Evolutionary conservation across 1,140 invertebrate species (phyloP), one percentile per base, ranked within the genome.

Genomic region (Calliopsis andreniformis): DNA sequence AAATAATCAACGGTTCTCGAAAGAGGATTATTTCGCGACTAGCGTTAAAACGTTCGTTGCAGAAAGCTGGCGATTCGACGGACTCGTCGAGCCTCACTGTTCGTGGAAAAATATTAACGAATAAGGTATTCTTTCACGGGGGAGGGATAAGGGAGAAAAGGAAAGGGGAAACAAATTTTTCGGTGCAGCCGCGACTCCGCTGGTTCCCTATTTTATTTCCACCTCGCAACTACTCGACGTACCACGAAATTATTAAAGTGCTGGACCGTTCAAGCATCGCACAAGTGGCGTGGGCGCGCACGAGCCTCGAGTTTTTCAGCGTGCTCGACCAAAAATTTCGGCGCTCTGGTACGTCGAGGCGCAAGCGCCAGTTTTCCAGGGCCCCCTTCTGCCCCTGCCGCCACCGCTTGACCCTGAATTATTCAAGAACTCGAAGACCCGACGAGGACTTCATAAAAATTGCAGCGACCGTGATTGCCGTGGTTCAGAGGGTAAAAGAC

Each of bases 391-490:
- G 4, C 18, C 25, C 10, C n/a, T 59, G 6, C 18, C 30, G 30
- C 69, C 79, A 72, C 68, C 66, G 87, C 81, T 90, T 91, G 86
- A 90, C 90, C 89, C 86, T 91, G 88, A 91, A 91, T 91, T 89
- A 91, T 91, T 91, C 85, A 91, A 86, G 82, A 79, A 80, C 82
- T 78, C 80, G 83, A 86, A 89, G 87, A 86, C 80, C 82, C 82
- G 84, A 79, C 82, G 87, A 89, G 86, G 86, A 91, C 87, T 89
- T 88, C 82, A 91, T 92, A 86, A 92, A 92, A 91, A 90, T 90
- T 92, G 85, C 89, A 92, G 75, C 71, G 73, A 49, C 73, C 89
- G 86, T 91, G 90, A 92, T 91, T 91, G 88, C 89, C 82, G 88
- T 73, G 81, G 71, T 84, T 72, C 76, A 67, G 56, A 75, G 82